Evolutionary conservation across 2,113 vertebrate genomes (phyloP).

Genomic region (Cisticola juncidis): DNA sequence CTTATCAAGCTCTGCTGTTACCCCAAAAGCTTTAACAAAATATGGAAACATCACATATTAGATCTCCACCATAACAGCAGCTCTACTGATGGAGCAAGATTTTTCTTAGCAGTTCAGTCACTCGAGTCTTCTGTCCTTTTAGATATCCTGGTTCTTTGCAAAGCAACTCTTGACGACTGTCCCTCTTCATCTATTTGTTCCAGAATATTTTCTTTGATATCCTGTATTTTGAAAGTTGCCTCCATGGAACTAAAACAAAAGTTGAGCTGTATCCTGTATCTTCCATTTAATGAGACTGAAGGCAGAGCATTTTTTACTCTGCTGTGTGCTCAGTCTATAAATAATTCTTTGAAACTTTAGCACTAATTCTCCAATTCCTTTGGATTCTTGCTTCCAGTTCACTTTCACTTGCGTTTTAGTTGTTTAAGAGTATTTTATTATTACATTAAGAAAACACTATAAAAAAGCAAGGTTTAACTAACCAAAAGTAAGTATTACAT

Average conservation of each 20-base stretch:
- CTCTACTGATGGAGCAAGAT: background rate
- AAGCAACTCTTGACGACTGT: background rate
- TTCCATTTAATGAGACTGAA: background rate
- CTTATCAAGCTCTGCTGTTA: background rate
- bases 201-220: background rate
- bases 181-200: constrained; percentile 28
- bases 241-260: background rate
- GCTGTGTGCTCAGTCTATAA: background rate
- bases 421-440: constrained; percentile 13
- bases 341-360: background rate
- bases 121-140: constrained; percentile 31
- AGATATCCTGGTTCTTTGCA: background rate
- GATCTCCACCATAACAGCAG: background rate
- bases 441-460: background rate
- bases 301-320: background rate
- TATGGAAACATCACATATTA: background rate
- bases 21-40: background rate
- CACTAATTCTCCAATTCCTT: background rate
- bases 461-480: background rate
- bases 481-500: background rate
- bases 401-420: background rate
- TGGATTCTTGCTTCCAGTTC: background rate
- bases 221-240: background rate
- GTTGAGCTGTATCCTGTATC: background rate
- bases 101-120: constrained; percentile 3